Conservation (phyloP, 2,797 vertebrate species). For the Mormyrops boulengeri region DNA sequence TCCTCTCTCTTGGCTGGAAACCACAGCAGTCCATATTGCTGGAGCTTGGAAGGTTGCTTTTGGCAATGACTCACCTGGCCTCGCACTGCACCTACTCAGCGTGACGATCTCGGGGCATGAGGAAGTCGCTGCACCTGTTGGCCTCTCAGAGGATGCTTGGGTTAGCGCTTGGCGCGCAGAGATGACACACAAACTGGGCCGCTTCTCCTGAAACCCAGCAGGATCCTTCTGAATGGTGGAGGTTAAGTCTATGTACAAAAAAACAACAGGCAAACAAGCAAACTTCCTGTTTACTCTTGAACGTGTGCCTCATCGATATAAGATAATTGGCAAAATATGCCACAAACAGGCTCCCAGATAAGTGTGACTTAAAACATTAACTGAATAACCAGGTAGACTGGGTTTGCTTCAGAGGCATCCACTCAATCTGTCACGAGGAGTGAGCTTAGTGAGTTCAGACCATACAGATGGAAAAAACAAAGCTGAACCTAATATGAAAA, state of each 20-base stretch:
- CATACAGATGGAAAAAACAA: background rate
- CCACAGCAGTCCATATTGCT: constrained; percentile 15
- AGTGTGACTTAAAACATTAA: background rate
- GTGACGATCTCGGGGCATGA: background rate
- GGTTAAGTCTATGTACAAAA: background rate
- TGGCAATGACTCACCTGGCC: constrained; percentile 8
- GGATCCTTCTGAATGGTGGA: background rate
- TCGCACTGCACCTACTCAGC: background rate
- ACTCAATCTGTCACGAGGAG: background rate
- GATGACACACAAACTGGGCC: background rate
- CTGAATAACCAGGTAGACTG: background rate
- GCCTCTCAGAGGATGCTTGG: background rate
- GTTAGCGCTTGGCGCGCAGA: background rate
- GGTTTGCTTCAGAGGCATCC: background rate
- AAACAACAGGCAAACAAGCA: background rate
- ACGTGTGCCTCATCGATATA: background rate
- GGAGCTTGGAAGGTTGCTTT: constrained; percentile 2
- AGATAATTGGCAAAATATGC: background rate
- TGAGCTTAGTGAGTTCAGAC: background rate
- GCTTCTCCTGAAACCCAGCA: background rate
- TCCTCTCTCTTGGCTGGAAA: constrained; percentile 5
- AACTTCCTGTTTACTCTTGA: background rate
- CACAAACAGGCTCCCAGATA: background rate
- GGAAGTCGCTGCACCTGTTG: background rate
- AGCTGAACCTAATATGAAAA: constrained; percentile 6